phyloP scores from a whole-genome alignment of 2,888 invertebrate species.

The Acanthosepion esculentum region DNA sequence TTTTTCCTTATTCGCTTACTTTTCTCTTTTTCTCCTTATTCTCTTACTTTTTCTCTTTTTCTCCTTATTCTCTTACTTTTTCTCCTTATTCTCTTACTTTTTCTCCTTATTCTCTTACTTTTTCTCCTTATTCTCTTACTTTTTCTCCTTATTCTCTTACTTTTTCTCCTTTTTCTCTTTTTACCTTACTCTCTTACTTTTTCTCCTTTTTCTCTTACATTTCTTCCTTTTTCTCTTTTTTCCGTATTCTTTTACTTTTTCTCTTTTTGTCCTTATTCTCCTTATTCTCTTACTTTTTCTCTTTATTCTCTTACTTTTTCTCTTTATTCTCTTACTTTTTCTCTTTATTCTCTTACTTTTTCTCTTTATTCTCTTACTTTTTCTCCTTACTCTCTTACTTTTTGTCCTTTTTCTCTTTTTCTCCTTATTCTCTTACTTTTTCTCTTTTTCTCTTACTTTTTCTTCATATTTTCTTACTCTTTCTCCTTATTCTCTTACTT shows the following conservation, averaged over 20 bases:
- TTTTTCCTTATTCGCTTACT: no score
- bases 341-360: neutral
- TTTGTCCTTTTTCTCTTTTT: no score
- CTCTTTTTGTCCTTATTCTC: neutral
- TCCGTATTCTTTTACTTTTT: neutral
- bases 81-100: neutral
- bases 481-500: neutral
- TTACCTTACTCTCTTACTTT: no score
- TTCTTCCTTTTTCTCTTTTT: neutral
- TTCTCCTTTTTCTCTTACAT: no score
- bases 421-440: neutral
- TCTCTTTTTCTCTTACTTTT: no score
- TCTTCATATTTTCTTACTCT: no score
- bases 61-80: neutral
- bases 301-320: neutral
- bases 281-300: neutral
- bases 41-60: neutral
- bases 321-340: neutral
- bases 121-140: neutral
- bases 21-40: no score
- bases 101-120: neutral
- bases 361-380: neutral
- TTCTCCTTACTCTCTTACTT: no score
- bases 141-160: no score
- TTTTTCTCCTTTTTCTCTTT: neutral